Conservation (phyloP, 2,797 vertebrate genomes). For the Jordanella pulchra region DNA sequence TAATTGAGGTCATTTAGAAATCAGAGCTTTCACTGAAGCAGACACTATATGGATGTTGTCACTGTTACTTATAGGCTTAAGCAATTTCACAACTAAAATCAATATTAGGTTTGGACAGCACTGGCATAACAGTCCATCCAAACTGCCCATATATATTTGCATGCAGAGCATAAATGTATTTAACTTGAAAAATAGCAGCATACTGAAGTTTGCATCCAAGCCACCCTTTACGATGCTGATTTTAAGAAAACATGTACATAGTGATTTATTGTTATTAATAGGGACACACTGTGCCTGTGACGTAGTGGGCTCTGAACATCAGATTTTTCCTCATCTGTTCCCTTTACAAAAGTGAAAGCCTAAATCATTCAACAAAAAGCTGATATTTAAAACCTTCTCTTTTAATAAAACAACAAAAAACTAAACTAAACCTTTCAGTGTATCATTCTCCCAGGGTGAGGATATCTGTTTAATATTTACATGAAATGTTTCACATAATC, state of each 20-base stretch:
- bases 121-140: background rate
- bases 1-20: constrained; percentile 19
- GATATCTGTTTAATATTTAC: constrained; percentile 20
- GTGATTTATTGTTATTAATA: constrained; percentile 15
- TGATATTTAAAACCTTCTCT: constrained; percentile 38
- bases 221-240: background rate
- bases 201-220: background rate
- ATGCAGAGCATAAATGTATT: background rate
- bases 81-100: background rate
- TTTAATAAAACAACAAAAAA: constrained; percentile 42
- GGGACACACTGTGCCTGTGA: background rate
- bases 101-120: background rate
- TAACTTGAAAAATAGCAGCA: background rate
- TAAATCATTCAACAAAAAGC: constrained; percentile 21
- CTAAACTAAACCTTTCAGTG: constrained; percentile 15
- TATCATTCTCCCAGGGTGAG: constrained; percentile 8
- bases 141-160: background rate
- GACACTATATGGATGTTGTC: background rate
- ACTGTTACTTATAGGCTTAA: background rate
- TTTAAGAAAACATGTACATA: background rate
- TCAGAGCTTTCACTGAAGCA: constrained; percentile 3
- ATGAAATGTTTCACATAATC: constrained; percentile 30
- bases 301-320: constrained; percentile 7
- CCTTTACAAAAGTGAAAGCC: constrained; percentile 11
- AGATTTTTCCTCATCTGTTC: constrained; percentile 20